These are phyloP conservation scores for Semicossyphus pulcher DNA, from an alignment of 2,113 vertebrate genomes.

Conservation along the genomic window DNA sequence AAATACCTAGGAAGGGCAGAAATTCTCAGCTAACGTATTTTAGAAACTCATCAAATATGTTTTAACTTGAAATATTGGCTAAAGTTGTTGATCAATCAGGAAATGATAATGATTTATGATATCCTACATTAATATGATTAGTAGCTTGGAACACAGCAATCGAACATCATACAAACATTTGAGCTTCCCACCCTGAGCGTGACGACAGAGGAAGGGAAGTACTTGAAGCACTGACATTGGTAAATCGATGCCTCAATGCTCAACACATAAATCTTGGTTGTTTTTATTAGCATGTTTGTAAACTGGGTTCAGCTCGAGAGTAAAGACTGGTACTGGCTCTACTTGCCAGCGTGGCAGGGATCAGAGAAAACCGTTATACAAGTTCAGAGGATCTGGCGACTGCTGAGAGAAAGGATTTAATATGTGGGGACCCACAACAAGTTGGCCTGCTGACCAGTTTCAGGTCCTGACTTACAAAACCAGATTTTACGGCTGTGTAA, in stretches of 20 bases:
- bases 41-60: too few species aligned
- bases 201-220: background rate
- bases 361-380: conserved; percentile 59
- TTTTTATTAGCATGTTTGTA: conserved; percentile 10
- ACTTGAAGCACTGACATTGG: background rate
- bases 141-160: too few species aligned
- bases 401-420: conserved; percentile 27
- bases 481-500: conserved; percentile 24
- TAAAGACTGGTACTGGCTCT: too few species aligned
- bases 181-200: too few species aligned
- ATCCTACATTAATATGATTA: too few species aligned
- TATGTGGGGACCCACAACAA: conserved; percentile 34
- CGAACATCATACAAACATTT: too few species aligned
- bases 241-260: background rate
- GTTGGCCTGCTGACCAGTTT: conserved; percentile 20
- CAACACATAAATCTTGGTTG: conserved; percentile 11
- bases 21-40: too few species aligned
- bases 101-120: too few species aligned
- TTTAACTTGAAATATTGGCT: too few species aligned
- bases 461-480: conserved; percentile 28
- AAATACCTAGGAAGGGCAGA: too few species aligned
- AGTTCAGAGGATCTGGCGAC: conserved; percentile 49
- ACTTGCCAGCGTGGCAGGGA: conserved; percentile 25
- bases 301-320: conserved; percentile 19
- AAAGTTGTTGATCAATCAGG: too few species aligned